Base-by-base conservation (phyloP, 2,113 vertebrate genomes). In the Pelusios castaneus region DNA sequence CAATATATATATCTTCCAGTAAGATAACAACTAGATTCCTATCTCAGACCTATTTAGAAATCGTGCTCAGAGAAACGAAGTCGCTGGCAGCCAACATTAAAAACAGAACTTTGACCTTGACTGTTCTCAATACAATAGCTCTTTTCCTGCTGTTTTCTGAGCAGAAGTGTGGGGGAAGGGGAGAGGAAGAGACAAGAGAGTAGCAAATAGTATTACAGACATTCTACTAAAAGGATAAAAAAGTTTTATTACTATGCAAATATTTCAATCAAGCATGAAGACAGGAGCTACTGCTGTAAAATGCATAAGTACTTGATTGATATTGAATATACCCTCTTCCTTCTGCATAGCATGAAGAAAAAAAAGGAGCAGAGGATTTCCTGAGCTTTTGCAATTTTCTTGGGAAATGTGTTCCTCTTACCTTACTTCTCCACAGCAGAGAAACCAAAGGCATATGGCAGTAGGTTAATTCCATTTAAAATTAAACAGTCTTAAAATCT, bases 111-210 rank as follows among this genome's bases (percentile, higher is more conserved):
- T 84, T 89, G 95, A 89, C 92, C 96, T 97, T 97, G 95, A 90
- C 90, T 88, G 80, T 82, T 95, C 67, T 85, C 89, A 91, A 56
- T 52, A 96, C 94, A 96, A 95, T 96, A 91, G 84, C 41, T 24
- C 19, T 92, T 96, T 97, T 97, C 95, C 96, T 97, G 90, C 81
- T 97, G 96, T 88, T 97, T 97, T 96, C n/a, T 58, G 80, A 88
- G 75, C 79, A 80, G 70, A 41, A 93, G 87, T 87, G 88, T 17
- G n/a, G 34, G 43, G 51, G 14, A 7, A 31, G 16, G 31, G 3
- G 19, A 8, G 19, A 34, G 51, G 56, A 2, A 6, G 58, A 34
- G 51, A 76, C 25, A 67, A 75, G 55, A 55, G 47, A 19, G 43
- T 31, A 94, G 84, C 14, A 87, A 95, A 93, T 90, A 38, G 80